Base-by-base conservation (phyloP, 2,888 invertebrate species). In the Steinernema hermaphroditum region DNA sequence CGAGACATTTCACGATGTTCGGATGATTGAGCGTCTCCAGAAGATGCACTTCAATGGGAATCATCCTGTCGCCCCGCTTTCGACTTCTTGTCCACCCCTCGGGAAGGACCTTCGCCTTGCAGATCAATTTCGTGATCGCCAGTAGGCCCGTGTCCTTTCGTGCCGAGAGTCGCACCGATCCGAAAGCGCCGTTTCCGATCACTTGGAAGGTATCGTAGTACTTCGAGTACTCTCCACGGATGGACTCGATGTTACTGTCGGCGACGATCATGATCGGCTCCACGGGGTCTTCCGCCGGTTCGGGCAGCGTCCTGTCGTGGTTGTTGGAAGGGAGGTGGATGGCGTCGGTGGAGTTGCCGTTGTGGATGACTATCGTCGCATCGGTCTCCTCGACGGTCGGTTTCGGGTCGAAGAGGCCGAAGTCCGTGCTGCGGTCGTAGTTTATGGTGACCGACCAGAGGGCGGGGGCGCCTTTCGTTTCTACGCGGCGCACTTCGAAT, bases 111-210 rank as follows among this genome's bases (percentile, higher is more conserved):
- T 91, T 91, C 79, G 90, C 90, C 81, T 91, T 91, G 70, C 90
- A 87, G 71, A 92, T 91, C 81, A 92, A 92, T 88, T 92, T 92
- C 46, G 92, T 91, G 1, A 92, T 74, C 78, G 88, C 89, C 80
- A 91, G 87, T 62, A 91, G 84, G 0, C 90, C 88, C 85, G 91
- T 91, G 0, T 89, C 88, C 44, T 90, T 90, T 0, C 91, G 88
- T 83, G 90, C 90, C 16, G 91, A 91, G 89, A 91, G 89, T 80
- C 91, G 91, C 0, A 92, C 92, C 84, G 91, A 92, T 0, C 92
- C 92, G 87, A 91, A 92, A 0, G 91, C 91, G 27, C 92, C 91
- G 87, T 91, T 91, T 86, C 92, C 92, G 44, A 92, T 91, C 80
- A 91, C 91, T 78, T 91, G 90, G 16, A 91, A 87, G 0, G 91